Evolutionary conservation across 2,113 vertebrate species (phyloP), one percentile per base, ranked within the genome.

Genomic region (Arvicanthis niloticus): DNA sequence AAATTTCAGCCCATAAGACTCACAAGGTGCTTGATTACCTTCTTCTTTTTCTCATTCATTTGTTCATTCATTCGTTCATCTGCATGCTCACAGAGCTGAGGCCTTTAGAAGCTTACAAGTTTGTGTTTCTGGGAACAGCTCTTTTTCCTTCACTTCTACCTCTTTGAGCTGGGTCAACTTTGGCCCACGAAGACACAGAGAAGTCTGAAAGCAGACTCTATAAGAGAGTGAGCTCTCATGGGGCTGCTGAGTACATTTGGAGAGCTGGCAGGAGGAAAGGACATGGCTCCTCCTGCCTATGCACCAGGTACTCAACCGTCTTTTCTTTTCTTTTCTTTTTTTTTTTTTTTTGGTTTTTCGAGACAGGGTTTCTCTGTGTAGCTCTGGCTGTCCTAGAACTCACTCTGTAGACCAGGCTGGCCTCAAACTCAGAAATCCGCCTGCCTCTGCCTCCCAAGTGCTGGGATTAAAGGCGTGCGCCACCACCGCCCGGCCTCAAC

Each of bases 51-150:
- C 76, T 67, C 11, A 37, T 7, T 82, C 82, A 60, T 58, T 60
- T 37, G 10, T 7, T 93, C 78, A 42, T 26, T 53, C 29, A 37
- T 65, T 29, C 65, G 31, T 67, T 12, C 65, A n/a, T 45, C 1
- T n/a, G 10, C 65, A n/a, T n/a, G 24, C 19, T 89, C 62, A 31
- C 1, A 1, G 34, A 2, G 11, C 48, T 53, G 29, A 81, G 81
- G 26, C 40, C 51, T 93, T 85, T 1, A 11, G 70, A 75, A 45
- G 67, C 37, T 37, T 82, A 42, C n/a, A 65, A 34, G 37, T 90
- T 92, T 97, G 56, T 78, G 24, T 89, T 88, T 96, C 65, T 89
- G 58, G 75, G 85, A 22, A 48, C 65, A 90, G 5, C 40, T 42
- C 34, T 96, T 89, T 91, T 26, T 48, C 75, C 68, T 58, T 45